Base-by-base conservation (phyloP, 2,113 vertebrate genomes). In the Halcyon senegalensis region DNA sequence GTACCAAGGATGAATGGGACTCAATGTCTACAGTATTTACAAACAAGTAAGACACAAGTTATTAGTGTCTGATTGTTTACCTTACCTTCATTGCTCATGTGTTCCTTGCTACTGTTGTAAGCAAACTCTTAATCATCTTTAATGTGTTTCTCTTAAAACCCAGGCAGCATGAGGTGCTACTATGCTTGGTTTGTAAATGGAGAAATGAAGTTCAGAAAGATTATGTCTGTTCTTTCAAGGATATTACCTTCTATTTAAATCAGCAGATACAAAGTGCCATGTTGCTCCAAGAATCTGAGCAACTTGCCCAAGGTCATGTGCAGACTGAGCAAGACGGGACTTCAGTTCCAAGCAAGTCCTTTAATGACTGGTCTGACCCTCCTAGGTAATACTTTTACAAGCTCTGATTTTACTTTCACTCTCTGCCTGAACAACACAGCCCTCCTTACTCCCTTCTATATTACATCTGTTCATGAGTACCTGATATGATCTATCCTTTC, bases 21-120 rank as follows among this genome's bases (percentile, higher is more conserved):
- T 96, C 90, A 82, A 76, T 59, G 92, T 95, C 86, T 93, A 51
- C 67, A 87, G 48, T 94, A 91, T 96, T 95, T 96, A 96, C 91
- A 94, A 93, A 96, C 80, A 76, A 79, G 50, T 78, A 78, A 90
- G 68, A 89, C 73, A 90, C 39, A 75, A 90, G 66, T 94, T 95
- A 96, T 96, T 94, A 84, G 31, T 89, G 70, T 92, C 92, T 87
- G 92, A 91, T 72, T 84, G 48, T 89, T 90, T 96, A 81, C 76
- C 53, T 82, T 89, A 27, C 90, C 43, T 78, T 84, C 86, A 74
- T 25, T 89, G 51, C 75, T 93, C 48, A 7, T 67, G 44, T 44
- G 19, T 56, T 90, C 62, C 39, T 81, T 84, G 53, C 20, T 89
- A 41, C 21, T 51, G 50, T 46, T 91, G 50, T 64, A 93, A 90